Conservation (phyloP, 2,113 vertebrate genomes). For the Silurus meridionalis region DNA sequence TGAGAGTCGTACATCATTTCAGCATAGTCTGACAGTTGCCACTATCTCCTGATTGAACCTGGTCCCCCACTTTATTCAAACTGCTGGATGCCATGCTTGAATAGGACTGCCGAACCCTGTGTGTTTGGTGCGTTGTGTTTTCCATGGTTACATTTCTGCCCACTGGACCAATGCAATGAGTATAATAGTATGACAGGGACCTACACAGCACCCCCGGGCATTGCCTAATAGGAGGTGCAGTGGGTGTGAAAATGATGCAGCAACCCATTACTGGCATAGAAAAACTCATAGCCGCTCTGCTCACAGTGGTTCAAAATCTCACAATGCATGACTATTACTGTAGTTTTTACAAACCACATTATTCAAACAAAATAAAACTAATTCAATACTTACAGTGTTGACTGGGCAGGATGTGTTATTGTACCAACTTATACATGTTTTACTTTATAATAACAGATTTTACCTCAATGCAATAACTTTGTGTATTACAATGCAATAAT, state of each 20-base stretch:
- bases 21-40: constrained; percentile 68
- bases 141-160: constrained; percentile 47
- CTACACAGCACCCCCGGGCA: constrained; percentile 47
- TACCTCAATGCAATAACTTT: background rate
- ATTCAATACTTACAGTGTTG: background rate
- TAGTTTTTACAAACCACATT: background rate
- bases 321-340: background rate
- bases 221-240: constrained; percentile 57
- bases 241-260: constrained; percentile 58
- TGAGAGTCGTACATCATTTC: constrained; percentile 68
- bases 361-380: background rate
- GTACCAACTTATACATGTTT: background rate
- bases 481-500: background rate
- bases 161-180: constrained; percentile 56
- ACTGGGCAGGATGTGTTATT: background rate
- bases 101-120: constrained; percentile 16
- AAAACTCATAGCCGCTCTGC: constrained; percentile 58
- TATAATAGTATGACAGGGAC: constrained; percentile 59
- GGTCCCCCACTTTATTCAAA: constrained; percentile 60
- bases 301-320: background rate
- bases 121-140: constrained; percentile 12
- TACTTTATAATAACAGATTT: background rate
- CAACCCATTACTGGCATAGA: constrained; percentile 55
- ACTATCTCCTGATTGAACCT: constrained; percentile 61
- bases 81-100: constrained; percentile 33